Evolutionary conservation across 2,888 invertebrate genomes (phyloP).

Genomic region (Corythucha ciliata): DNA sequence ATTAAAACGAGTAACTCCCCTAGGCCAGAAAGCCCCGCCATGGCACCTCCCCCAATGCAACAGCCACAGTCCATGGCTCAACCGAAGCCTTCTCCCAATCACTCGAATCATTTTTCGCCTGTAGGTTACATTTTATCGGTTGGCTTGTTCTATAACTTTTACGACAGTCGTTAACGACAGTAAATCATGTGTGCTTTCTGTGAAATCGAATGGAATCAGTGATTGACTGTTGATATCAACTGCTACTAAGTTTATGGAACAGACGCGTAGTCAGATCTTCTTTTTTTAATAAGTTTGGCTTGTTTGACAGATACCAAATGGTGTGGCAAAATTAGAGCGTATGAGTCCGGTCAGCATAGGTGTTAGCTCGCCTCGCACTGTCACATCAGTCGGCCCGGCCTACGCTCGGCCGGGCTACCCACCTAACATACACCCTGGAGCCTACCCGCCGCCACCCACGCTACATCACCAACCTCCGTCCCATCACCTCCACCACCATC

Average conservation of each 20-base stretch:
- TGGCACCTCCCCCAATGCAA: conserved; percentile 19
- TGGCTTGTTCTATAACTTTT: neutral
- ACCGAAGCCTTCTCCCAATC: conserved; percentile 18
- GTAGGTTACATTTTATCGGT: neutral
- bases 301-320: conserved; percentile 21
- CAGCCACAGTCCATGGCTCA: conserved; percentile 24
- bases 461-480: conserved; percentile 7
- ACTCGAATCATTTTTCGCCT: conserved; percentile 10
- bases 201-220: neutral
- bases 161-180: neutral
- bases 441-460: conserved; percentile 13
- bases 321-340: conserved; percentile 18
- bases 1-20: conserved; percentile 18
- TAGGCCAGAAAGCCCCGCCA: conserved; percentile 15
- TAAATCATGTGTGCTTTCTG: neutral
- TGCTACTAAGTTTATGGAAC: neutral
- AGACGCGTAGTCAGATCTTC: neutral
- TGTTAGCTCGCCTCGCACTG: conserved; percentile 5
- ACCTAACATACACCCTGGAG: too few species aligned
- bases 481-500: conserved; percentile 31
- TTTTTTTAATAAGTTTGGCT: neutral
- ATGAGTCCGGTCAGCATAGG: conserved; percentile 22
- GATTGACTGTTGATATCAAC: neutral
- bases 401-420: conserved; percentile 9
- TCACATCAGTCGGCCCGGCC: conserved; percentile 9